phyloP scores from a whole-genome alignment of 2,888 invertebrate species.

The Zele albiditarsus region DNA sequence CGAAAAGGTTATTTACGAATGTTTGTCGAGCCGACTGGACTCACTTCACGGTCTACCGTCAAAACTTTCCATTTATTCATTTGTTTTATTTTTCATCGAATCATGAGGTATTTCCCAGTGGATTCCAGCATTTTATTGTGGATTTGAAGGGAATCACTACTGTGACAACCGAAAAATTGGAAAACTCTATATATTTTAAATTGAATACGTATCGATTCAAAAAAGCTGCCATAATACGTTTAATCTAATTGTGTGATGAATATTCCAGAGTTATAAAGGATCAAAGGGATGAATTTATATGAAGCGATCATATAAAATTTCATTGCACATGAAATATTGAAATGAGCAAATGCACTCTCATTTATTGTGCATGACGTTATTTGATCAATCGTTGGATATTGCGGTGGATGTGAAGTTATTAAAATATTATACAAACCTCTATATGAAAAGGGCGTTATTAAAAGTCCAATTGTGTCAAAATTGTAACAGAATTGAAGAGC shows the following conservation, averaged over 20 bases:
- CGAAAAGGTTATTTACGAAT: constrained; percentile 7
- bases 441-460: not conserved
- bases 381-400: not conserved
- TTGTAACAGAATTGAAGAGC: not conserved
- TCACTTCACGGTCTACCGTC: not conserved
- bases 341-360: not conserved
- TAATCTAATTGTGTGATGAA: not conserved
- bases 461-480: not conserved
- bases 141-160: too few relatives aligned
- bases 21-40: not conserved
- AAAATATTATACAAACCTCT: not conserved
- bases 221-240: not conserved
- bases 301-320: not conserved
- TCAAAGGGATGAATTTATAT: not conserved
- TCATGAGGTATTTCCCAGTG: not conserved
- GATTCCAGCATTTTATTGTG: not conserved
- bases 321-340: not conserved
- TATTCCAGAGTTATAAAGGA: not conserved
- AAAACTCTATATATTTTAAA: too few relatives aligned
- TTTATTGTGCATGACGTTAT: not conserved
- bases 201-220: too few relatives aligned
- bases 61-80: not conserved
- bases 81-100: not conserved
- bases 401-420: not conserved
- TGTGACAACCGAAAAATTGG: too few relatives aligned